Evolutionary conservation across 2,113 vertebrate species (phyloP).

Genomic region (Gymnocephalus cernua): DNA sequence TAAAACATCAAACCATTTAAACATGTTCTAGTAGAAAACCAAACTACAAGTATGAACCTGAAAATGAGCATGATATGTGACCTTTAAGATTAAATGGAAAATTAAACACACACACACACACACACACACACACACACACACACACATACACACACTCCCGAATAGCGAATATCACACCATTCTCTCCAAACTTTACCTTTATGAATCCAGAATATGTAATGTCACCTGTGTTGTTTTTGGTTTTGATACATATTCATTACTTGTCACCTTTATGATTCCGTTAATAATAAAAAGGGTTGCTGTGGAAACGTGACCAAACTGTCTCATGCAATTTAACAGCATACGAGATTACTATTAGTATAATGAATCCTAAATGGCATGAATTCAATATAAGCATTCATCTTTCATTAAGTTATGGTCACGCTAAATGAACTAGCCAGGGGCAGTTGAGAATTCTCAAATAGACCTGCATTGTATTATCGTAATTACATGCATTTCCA

Average conservation of each 20-base stretch:
- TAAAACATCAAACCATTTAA: too few species aligned
- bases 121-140: too few species aligned
- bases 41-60: too few species aligned
- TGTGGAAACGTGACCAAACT: conserved; percentile 50
- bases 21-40: too few species aligned
- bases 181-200: conserved; percentile 1
- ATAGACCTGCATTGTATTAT: conserved; percentile 51
- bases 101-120: not conserved
- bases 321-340: conserved; percentile 51
- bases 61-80: too few species aligned
- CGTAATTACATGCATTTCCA: conserved; percentile 72
- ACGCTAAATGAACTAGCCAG: conserved; percentile 63
- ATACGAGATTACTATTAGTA: conserved; percentile 61
- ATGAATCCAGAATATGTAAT: conserved; percentile 28
- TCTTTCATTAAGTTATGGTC: conserved; percentile 66
- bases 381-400: conserved; percentile 70
- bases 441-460: conserved; percentile 48
- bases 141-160: not conserved
- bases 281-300: conserved; percentile 52
- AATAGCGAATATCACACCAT: conserved; percentile 14
- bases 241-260: conserved; percentile 17
- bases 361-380: conserved; percentile 69
- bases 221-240: conserved; percentile 28
- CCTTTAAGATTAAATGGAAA: not conserved
- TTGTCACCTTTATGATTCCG: conserved; percentile 34